Evolutionary conservation across 2,797 vertebrate genomes (phyloP).

Genomic region (Neosalanx taihuensis): DNA sequence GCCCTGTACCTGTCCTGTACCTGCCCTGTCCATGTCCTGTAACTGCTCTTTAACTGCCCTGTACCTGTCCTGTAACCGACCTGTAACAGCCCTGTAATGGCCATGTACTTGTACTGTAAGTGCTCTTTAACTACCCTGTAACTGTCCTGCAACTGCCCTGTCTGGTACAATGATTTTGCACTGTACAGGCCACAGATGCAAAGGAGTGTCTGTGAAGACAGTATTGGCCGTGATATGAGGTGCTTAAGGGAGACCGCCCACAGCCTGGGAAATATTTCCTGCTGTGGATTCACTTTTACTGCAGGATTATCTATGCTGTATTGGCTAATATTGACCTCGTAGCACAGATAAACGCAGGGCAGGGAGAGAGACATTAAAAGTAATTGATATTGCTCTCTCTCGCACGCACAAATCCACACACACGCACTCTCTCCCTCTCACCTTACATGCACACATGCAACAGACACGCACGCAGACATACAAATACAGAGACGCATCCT

Average conservation of each 20-base stretch:
- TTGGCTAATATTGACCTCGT: not conserved
- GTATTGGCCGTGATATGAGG: not conserved
- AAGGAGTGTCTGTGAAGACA: not conserved
- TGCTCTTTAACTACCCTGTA: too few relatives aligned
- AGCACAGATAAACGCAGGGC: not conserved
- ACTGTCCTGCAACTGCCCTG: too few relatives aligned
- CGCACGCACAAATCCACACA: not conserved
- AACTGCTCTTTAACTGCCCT: too few relatives aligned
- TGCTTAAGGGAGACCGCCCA: not conserved
- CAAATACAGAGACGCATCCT: not conserved
- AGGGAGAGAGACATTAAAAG: not conserved
- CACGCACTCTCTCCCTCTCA: not conserved
- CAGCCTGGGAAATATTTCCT: not conserved
- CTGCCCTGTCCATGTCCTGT: too few relatives aligned
- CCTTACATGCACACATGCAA: not conserved
- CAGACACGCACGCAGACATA: constrained; percentile 6
- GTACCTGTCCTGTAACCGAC: too few relatives aligned
- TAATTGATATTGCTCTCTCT: constrained; percentile 10
- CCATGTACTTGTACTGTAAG: too few relatives aligned
- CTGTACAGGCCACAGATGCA: not conserved
- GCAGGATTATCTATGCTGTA: not conserved
- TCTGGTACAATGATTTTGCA: too few relatives aligned
- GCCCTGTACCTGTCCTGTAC: too few relatives aligned
- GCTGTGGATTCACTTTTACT: not conserved
- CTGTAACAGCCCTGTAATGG: too few relatives aligned